Evolutionary conservation across 1,140 invertebrate species (phyloP).

Genomic region (Patella vulgata): DNA sequence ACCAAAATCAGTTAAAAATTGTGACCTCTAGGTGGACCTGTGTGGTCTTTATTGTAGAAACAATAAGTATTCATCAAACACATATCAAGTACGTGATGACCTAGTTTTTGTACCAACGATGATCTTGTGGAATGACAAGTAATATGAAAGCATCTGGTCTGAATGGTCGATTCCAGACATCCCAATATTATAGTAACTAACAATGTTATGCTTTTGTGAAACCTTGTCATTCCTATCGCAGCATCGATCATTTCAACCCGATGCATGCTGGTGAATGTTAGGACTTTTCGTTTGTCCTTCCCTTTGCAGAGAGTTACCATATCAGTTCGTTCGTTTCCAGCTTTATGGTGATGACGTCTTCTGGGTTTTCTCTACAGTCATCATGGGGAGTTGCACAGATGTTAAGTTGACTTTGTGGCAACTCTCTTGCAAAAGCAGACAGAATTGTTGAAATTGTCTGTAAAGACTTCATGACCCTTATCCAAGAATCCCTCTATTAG

Average conservation of each 20-base stretch:
- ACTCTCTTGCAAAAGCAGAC: neutral
- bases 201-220: slow-evolving; percentile 5
- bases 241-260: neutral
- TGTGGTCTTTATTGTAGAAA: too few species aligned
- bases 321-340: neutral
- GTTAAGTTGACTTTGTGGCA: too few species aligned
- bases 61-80: too few species aligned
- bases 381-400: neutral
- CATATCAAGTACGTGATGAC: too few species aligned
- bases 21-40: too few species aligned
- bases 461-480: slow-evolving; percentile 6
- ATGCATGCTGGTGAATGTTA: slow-evolving; percentile 12
- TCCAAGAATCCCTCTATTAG: neutral
- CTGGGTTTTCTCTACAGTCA: neutral
- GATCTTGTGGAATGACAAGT: slow-evolving; percentile 11
- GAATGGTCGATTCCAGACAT: slow-evolving; percentile 16
- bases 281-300: slow-evolving; percentile 12
- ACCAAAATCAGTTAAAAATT: too few species aligned
- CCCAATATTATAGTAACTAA: slow-evolving; percentile 15
- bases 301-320: slow-evolving; percentile 11
- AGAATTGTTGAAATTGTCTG: slow-evolving; percentile 4
- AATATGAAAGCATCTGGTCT: slow-evolving; percentile 21
- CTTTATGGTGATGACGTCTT: neutral
- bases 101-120: slow-evolving; percentile 28
- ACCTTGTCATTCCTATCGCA: neutral